Percentiles rank a stretch among this genome's conserved stretches.
Conservation (phyloP, 2,113 vertebrate genomes). For the Ailuropoda melanoleuca region DNA sequence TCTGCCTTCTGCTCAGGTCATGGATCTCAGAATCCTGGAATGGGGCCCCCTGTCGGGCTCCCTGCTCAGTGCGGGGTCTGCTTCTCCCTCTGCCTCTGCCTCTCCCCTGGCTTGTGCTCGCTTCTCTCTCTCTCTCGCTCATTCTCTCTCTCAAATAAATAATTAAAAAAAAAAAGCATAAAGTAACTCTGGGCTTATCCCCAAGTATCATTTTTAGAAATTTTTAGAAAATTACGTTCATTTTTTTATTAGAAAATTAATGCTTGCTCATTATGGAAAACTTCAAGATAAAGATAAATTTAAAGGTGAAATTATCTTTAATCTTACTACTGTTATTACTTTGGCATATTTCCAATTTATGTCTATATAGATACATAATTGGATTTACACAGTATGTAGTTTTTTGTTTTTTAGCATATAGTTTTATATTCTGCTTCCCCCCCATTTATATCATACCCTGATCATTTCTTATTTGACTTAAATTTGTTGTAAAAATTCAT, state of each 20-base stretch:
- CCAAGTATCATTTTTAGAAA: background rate
- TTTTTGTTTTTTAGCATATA: background rate
- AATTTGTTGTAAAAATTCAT: background rate
- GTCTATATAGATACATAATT: background rate
- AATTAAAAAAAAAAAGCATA: background rate
- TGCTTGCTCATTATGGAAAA: background rate
- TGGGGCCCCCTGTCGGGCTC: too few species aligned
- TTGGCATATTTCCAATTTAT: background rate
- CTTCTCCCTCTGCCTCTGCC: too few species aligned
- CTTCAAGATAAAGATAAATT: background rate
- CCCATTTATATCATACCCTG: background rate
- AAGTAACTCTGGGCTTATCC: background rate
- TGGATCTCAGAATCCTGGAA: too few species aligned
- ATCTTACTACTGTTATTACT: background rate
- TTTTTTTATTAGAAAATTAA: constrained; percentile 13
- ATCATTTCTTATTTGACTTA: background rate
- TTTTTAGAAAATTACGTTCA: background rate
- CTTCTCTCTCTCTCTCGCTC: too few species aligned
- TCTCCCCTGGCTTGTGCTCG: too few species aligned
- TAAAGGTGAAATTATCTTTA: constrained; percentile 11
- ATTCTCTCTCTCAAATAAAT: too few species aligned
- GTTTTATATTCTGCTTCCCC: background rate
- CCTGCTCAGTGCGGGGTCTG: too few species aligned
- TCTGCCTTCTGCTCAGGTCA: too few species aligned
- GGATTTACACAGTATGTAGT: background rate